Conservation (phyloP, 1,140 invertebrate species). For the Episyrphus balteatus region DNA sequence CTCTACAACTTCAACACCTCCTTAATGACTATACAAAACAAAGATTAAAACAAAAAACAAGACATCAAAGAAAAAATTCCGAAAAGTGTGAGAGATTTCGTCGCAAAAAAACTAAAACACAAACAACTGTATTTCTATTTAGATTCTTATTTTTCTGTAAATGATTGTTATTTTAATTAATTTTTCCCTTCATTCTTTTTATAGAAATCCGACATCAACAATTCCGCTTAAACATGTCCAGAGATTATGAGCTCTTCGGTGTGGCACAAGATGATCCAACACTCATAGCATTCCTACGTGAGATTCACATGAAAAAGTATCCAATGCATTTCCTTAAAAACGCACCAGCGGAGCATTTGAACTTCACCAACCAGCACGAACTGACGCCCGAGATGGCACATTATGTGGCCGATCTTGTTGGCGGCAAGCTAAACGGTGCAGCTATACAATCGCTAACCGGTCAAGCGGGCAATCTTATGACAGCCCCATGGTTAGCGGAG, state of each 20-base stretch:
- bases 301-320: constrained; percentile 45
- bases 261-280: constrained; percentile 60
- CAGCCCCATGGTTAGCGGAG: constrained; percentile 50
- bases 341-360: constrained; percentile 16
- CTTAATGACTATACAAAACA: no score
- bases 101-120: no score
- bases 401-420: constrained; percentile 35
- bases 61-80: no score
- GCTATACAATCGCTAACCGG: constrained; percentile 45
- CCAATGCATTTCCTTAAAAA: constrained; percentile 33
- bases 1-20: no score
- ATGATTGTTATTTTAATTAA: no score
- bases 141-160: no score
- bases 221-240: constrained; percentile 59
- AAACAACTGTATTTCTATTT: no score
- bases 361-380: constrained; percentile 36
- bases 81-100: no score
- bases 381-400: constrained; percentile 31
- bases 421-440: constrained; percentile 40
- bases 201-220: constrained; percentile 52
- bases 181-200: constrained; percentile 4
- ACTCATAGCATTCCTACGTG: constrained; percentile 58
- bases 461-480: constrained; percentile 33
- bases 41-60: no score
- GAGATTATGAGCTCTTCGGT: constrained; percentile 57